phyloP scores from a whole-genome alignment of 2,797 vertebrate species.

The Heteromormyrus szaboi region DNA sequence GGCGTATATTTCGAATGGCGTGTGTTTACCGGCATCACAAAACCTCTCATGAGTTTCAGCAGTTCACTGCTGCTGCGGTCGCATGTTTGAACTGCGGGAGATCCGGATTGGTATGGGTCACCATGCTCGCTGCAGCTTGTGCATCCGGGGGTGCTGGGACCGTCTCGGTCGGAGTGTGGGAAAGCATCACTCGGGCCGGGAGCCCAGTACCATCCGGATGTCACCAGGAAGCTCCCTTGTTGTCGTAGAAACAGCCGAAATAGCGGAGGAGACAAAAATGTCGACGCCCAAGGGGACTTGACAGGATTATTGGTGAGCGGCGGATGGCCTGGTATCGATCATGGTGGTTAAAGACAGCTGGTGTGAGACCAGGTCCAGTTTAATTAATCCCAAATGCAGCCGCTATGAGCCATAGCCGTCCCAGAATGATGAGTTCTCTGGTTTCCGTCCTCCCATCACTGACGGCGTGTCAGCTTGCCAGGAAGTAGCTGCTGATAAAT shows the following conservation, averaged over 20 bases:
- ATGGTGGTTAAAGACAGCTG: slow-evolving; percentile 32
- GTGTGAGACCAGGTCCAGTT: slow-evolving; percentile 34
- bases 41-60: neutral
- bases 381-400: slow-evolving; percentile 26
- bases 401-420: neutral
- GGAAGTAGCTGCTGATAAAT: neutral
- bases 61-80: neutral
- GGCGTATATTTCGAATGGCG: neutral
- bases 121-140: neutral
- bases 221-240: neutral
- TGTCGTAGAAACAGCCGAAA: neutral
- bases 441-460: neutral
- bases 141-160: neutral
- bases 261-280: neutral
- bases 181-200: neutral
- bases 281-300: neutral
- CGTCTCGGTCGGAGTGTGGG: neutral
- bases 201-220: neutral
- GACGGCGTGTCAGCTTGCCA: neutral
- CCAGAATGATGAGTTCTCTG: neutral
- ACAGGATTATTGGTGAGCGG: slow-evolving; percentile 15
- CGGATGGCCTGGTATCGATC: slow-evolving; percentile 36
- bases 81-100: neutral
- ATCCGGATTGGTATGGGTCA: neutral
- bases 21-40: neutral